Conservation (phyloP, 1,140 invertebrate genomes). For the Cotesia vestalis region DNA sequence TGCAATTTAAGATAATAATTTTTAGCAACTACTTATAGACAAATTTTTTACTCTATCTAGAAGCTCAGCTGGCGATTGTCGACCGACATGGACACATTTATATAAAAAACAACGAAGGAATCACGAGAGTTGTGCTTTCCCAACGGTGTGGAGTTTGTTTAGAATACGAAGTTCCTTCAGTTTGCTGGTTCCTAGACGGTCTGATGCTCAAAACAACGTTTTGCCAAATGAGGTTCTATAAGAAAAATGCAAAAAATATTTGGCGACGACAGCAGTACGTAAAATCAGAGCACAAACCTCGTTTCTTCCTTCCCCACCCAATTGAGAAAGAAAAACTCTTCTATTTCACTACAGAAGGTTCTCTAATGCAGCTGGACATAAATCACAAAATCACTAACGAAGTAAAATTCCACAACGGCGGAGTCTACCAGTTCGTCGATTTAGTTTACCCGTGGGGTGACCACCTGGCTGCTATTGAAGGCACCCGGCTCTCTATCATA, state of each 20-base stretch:
- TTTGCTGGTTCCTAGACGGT: conserved; percentile 54
- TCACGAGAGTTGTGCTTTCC: conserved; percentile 47
- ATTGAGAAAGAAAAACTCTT: conserved; percentile 47
- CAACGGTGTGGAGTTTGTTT: conserved; percentile 45
- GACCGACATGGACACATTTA: conserved; percentile 53
- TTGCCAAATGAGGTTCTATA: conserved; percentile 55
- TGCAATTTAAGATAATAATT: too few relatives aligned
- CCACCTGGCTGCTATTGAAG: conserved; percentile 46
- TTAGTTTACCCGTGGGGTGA: conserved; percentile 57
- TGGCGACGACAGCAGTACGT: conserved; percentile 50
- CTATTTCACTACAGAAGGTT: conserved; percentile 52
- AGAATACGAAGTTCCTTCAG: conserved; percentile 42
- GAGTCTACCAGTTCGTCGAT: conserved; percentile 46
- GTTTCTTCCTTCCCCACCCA: conserved; percentile 44
- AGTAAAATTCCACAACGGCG: conserved; percentile 41
- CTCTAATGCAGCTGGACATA: conserved; percentile 49
- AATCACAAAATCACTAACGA: not conserved
- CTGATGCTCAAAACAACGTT: conserved; percentile 56
- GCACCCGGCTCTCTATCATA: conserved; percentile 45
- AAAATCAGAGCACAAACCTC: conserved; percentile 43
- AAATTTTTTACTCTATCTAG: not conserved
- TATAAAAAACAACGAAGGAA: conserved; percentile 48
- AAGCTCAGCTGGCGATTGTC: conserved; percentile 49
- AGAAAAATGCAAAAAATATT: conserved; percentile 21
- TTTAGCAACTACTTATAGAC: too few relatives aligned